phyloP scores from a whole-genome alignment of 2,888 invertebrate species.

The Mamestra brassicae region DNA sequence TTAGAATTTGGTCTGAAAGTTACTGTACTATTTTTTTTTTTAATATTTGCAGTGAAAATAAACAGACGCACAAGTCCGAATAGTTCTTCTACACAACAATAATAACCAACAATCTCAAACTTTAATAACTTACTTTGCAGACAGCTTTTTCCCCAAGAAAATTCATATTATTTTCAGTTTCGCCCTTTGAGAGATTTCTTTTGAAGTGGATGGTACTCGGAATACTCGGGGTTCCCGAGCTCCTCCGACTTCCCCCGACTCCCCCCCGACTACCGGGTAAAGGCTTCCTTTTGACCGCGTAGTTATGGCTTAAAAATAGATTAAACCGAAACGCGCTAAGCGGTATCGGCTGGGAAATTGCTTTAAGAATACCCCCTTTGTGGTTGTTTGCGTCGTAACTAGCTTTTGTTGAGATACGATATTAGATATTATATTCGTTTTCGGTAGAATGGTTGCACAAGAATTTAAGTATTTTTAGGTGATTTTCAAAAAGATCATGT shows the following conservation, averaged over 20 bases:
- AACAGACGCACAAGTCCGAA: background rate
- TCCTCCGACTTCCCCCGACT: slow-evolving; percentile 5
- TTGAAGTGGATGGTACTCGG: slow-evolving; percentile 68
- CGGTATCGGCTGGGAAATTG: slow-evolving; percentile 68
- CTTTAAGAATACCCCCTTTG: slow-evolving; percentile 69
- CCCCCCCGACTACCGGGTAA: slow-evolving; percentile 38
- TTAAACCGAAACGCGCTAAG: slow-evolving; percentile 69
- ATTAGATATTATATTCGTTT: slow-evolving; percentile 36
- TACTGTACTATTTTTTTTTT: background rate
- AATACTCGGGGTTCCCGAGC: slow-evolving; percentile 40
- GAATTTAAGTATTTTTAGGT: background rate
- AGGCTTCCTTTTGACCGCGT: slow-evolving; percentile 74
- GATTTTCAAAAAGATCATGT: background rate
- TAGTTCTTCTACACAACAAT: slow-evolving; percentile 18
- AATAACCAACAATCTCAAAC: slow-evolving; percentile 39
- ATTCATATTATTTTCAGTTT: slow-evolving; percentile 72
- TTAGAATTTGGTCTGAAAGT: too few relatives aligned
- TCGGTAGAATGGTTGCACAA: slow-evolving; percentile 4
- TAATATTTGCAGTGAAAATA: background rate
- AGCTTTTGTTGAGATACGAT: slow-evolving; percentile 42
- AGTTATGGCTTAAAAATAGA: slow-evolving; percentile 76
- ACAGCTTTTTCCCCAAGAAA: slow-evolving; percentile 56
- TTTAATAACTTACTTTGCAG: slow-evolving; percentile 60
- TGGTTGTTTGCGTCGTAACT: slow-evolving; percentile 51
- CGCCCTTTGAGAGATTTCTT: slow-evolving; percentile 68